phyloP scores from a whole-genome alignment of 2,113 vertebrate genomes.

The Xiphophorus maculatus region DNA sequence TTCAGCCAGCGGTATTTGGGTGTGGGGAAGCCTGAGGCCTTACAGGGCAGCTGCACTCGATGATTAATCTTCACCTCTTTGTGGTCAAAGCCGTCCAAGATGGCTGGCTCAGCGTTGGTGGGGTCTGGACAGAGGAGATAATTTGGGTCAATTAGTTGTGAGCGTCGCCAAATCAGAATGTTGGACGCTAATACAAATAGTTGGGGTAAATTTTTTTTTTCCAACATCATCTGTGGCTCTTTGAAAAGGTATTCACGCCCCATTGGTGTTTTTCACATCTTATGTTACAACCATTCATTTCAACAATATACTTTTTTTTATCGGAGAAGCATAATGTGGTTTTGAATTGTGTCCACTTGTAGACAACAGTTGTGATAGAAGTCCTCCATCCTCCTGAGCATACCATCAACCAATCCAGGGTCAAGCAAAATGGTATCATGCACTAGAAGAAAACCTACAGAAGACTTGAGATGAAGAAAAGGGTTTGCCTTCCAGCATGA shows the following conservation, averaged over 20 bases:
- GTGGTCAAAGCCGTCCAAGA: conserved; percentile 96
- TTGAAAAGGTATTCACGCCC: neutral
- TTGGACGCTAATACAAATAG: conserved; percentile 56
- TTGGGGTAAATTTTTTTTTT: conserved; percentile 43
- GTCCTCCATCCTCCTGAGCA: too few species aligned
- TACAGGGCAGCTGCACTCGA: conserved; percentile 95
- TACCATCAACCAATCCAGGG: too few species aligned
- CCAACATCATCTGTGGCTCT: neutral
- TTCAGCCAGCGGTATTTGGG: conserved; percentile 98
- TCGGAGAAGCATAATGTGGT: too few species aligned
- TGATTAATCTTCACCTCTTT: conserved; percentile 94
- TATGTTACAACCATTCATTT: too few species aligned
- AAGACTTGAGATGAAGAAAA: too few species aligned
- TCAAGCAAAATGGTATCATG: too few species aligned
- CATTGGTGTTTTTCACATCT: neutral
- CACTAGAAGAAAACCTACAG: too few species aligned
- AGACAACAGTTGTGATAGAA: too few species aligned
- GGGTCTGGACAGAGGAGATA: conserved; percentile 82
- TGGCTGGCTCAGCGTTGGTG: conserved; percentile 93
- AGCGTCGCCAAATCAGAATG: conserved; percentile 31
- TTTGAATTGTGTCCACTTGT: too few species aligned
- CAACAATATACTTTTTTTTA: too few species aligned
- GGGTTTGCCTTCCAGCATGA: too few species aligned
- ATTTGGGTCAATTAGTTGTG: conserved; percentile 57
- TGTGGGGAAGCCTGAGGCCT: conserved; percentile 93